These are phyloP conservation scores for Pristionchus entomophagus DNA, from an alignment of 2,888 invertebrate genomes.

Conservation along the genomic window DNA sequence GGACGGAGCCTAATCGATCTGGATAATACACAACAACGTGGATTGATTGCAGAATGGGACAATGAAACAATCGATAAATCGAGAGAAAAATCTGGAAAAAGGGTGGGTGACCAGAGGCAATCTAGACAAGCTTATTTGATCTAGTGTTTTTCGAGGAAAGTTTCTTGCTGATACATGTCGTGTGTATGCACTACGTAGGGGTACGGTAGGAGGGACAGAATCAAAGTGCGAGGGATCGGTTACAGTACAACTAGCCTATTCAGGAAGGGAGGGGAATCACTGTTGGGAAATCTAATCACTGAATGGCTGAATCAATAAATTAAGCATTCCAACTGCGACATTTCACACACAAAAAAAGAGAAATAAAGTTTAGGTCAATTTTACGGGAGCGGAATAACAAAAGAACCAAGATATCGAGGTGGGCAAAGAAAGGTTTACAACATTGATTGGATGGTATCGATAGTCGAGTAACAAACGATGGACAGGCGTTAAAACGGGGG, in stretches of 20 bases:
- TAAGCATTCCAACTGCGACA: not conserved
- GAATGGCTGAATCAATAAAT: conserved; percentile 6
- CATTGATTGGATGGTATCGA: not conserved
- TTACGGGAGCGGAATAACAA: too few species aligned
- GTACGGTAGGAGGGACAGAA: not conserved
- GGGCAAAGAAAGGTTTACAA: not conserved
- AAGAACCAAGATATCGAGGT: not conserved
- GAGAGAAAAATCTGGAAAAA: not conserved
- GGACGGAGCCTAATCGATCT: not conserved
- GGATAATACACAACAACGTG: not conserved
- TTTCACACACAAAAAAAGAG: too few species aligned
- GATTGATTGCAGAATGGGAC: not conserved
- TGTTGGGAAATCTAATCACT: not conserved
- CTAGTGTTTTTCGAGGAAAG: too few species aligned
- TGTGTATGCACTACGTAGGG: not conserved
- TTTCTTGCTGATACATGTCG: not conserved
- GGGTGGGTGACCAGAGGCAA: conserved; percentile 3
- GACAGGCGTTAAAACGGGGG: not conserved
- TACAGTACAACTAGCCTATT: not conserved
- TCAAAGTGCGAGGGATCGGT: not conserved
- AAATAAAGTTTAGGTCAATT: too few species aligned
- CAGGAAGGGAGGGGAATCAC: not conserved
- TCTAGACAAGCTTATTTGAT: too few species aligned
- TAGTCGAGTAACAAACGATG: not conserved
- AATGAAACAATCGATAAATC: not conserved